Evolutionary conservation across 1,140 invertebrate genomes (phyloP).

Genomic region (Bombus confusus): DNA sequence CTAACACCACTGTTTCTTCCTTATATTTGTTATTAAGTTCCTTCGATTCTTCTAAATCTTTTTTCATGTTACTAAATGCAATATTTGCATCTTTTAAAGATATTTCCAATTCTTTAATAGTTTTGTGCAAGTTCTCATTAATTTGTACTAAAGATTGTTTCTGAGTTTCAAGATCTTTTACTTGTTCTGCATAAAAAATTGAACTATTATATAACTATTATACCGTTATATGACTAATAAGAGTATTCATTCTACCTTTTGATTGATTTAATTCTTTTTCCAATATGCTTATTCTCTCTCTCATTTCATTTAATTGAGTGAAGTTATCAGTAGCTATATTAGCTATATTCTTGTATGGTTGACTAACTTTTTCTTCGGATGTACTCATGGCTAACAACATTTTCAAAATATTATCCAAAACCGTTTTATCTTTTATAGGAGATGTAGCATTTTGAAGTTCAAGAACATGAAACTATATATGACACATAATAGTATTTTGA

Average conservation of each 20-base stretch:
- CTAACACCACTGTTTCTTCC: conserved; percentile 58
- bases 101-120: conserved; percentile 63
- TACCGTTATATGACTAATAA: background rate
- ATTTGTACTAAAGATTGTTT: conserved; percentile 54
- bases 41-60: conserved; percentile 50
- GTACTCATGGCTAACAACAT: conserved; percentile 71
- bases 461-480: conserved; percentile 73
- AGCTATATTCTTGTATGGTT: conserved; percentile 37
- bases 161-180: conserved; percentile 48
- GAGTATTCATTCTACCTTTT: conserved; percentile 50
- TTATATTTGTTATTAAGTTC: conserved; percentile 42
- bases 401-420: conserved; percentile 71
- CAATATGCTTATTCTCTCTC: conserved; percentile 44
- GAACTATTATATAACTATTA: conserved; percentile 16
- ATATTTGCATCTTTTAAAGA: conserved; percentile 60
- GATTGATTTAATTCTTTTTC: conserved; percentile 62
- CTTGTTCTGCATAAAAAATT: conserved; percentile 28
- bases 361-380: conserved; percentile 25
- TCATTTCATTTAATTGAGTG: conserved; percentile 23
- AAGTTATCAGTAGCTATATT: conserved; percentile 17
- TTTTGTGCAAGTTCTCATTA: conserved; percentile 61
- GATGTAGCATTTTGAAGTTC: conserved; percentile 75
- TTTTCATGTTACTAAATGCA: conserved; percentile 22
- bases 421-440: conserved; percentile 66
- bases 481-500: conserved; percentile 36